Percentiles rank a stretch among this genome's conserved stretches.
Conservation (phyloP, 2,113 vertebrate species). For the Garra rufa region DNA sequence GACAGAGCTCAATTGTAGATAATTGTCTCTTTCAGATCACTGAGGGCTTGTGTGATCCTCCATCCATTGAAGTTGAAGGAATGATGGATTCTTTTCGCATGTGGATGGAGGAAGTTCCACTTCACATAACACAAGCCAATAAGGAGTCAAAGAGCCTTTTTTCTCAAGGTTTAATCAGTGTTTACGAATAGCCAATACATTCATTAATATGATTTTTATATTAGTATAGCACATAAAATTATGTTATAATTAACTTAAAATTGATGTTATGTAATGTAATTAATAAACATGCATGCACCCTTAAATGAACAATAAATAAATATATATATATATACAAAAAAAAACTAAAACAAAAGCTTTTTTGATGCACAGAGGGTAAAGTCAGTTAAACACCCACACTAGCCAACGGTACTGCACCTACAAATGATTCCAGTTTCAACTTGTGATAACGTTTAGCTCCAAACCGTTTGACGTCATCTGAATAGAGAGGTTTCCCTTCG, state of each 20-base stretch:
- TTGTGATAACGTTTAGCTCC: constrained; percentile 53
- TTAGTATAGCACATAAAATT: too few relatives aligned
- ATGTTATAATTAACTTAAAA: too few relatives aligned
- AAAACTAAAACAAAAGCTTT: neutral
- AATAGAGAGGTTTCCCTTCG: constrained; percentile 61
- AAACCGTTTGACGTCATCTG: constrained; percentile 57
- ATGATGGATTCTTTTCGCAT: constrained; percentile 67
- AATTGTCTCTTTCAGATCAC: constrained; percentile 80
- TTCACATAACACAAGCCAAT: constrained; percentile 54
- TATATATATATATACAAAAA: neutral
- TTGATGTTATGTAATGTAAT: too few relatives aligned
- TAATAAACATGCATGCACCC: neutral
- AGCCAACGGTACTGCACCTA: constrained; percentile 16
- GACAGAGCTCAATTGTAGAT: constrained; percentile 79
- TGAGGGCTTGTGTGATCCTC: constrained; percentile 75
- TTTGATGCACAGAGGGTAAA: neutral
- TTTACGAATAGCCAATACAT: neutral
- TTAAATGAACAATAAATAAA: constrained; percentile 2
- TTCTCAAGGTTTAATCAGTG: neutral
- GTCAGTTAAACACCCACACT: constrained; percentile 8
- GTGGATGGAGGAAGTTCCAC: constrained; percentile 36
- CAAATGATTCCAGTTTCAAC: constrained; percentile 22
- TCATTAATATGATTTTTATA: neutral
- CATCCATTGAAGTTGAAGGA: constrained; percentile 73
- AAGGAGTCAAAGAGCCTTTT: neutral